Percentiles rank a stretch among this genome's conserved stretches.
phyloP scores from a whole-genome alignment of 2,888 invertebrate species.

The Limnephilus auricula region DNA sequence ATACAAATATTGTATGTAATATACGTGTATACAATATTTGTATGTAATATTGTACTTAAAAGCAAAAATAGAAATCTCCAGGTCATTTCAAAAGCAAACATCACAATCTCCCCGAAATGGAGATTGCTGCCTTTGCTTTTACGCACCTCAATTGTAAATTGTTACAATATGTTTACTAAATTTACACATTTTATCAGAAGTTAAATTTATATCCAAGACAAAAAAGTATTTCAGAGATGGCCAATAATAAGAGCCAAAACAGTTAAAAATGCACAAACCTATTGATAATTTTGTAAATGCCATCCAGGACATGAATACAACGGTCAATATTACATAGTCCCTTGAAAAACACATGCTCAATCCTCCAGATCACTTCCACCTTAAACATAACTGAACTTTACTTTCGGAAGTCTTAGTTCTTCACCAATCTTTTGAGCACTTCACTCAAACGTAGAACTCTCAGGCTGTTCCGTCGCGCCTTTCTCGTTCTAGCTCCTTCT shows the following conservation, averaged over 20 bases:
- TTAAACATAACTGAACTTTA: not conserved
- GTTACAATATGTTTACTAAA: not conserved
- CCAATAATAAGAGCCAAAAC: not conserved
- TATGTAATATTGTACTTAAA: too few species aligned
- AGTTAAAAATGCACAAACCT: not conserved
- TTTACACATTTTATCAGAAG: not conserved
- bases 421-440: constrained; percentile 40
- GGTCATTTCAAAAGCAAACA: too few species aligned
- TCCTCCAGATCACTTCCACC: not conserved
- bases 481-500: constrained; percentile 75
- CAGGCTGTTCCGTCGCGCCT: constrained; percentile 70
- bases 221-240: not conserved
- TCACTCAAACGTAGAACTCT: constrained; percentile 67
- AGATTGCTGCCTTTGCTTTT: too few species aligned
- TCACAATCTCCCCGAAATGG: too few species aligned
- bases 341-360: not conserved
- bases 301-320: not conserved
- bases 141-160: too few species aligned
- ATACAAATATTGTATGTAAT: too few species aligned
- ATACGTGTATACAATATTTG: too few species aligned
- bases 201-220: not conserved
- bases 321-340: not conserved
- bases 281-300: not conserved
- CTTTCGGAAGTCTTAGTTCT: constrained; percentile 22
- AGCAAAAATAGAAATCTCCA: too few species aligned